Percentiles rank a stretch among this genome's conserved stretches.
These are phyloP conservation scores for Thera britannica DNA, from an alignment of 2,888 invertebrate genomes.

Conservation along the genomic window DNA sequence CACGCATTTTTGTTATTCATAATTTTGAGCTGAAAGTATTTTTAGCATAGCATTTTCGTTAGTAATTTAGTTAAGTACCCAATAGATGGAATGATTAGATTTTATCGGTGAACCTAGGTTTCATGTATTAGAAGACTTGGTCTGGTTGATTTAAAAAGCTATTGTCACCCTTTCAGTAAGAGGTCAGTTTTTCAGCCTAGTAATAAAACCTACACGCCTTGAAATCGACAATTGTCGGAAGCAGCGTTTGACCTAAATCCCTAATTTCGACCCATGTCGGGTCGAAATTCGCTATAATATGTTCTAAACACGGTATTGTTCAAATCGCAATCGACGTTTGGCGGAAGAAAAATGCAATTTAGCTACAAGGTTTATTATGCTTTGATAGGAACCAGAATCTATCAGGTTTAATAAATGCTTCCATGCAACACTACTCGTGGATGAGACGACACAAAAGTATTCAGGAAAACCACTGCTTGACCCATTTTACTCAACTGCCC, in stretches of 20 bases:
- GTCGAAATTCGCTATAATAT: constrained; percentile 51
- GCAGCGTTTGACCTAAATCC: constrained; percentile 63
- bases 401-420: constrained; percentile 7
- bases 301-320: constrained; percentile 46
- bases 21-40: constrained; percentile 23
- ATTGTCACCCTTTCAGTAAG: constrained; percentile 34
- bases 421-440: not conserved
- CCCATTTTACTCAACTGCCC: not conserved
- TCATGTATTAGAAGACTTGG: not conserved
- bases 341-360: constrained; percentile 63
- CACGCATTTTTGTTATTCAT: constrained; percentile 36
- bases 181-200: constrained; percentile 39
- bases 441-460: not conserved
- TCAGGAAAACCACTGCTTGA: not conserved
- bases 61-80: constrained; percentile 1
- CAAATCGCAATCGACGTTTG: constrained; percentile 54
- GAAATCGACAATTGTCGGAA: constrained; percentile 44
- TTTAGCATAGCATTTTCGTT: constrained; percentile 18
- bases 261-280: constrained; percentile 51
- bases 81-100: constrained; percentile 18
- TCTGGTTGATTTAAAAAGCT: not conserved
- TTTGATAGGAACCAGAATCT: constrained; percentile 10
- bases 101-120: constrained; percentile 21
- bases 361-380: constrained; percentile 44
- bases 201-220: constrained; percentile 40